Conservation (phyloP, 1,140 invertebrate species). For the Hyposmocoma kahamanoa region DNA sequence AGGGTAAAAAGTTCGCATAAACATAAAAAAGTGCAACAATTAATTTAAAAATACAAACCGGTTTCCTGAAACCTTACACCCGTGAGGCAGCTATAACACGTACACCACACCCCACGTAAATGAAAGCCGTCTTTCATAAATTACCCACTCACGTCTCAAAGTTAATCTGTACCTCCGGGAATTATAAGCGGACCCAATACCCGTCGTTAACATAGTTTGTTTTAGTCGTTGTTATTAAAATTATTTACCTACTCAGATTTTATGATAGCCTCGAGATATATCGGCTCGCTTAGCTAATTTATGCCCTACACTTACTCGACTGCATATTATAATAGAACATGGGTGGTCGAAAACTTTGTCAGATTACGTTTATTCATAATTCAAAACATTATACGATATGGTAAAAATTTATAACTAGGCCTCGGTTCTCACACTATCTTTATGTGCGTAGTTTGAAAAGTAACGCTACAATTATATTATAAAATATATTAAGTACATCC, state of each 20-base stretch:
- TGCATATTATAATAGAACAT: conserved; percentile 46
- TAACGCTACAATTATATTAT: too few relatives aligned
- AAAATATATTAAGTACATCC: too few relatives aligned
- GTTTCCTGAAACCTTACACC: conserved; percentile 16
- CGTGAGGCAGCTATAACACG: conserved; percentile 11
- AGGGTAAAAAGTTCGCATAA: too few relatives aligned
- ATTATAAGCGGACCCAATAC: conserved; percentile 11
- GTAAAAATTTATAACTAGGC: too few relatives aligned
- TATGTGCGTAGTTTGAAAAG: too few relatives aligned
- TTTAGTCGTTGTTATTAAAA: conserved; percentile 52
- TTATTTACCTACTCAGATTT: conserved; percentile 44
- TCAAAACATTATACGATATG: too few relatives aligned
- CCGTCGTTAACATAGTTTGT: conserved; percentile 44
- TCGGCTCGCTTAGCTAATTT: conserved; percentile 58
- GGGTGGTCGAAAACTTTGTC: conserved; percentile 53
- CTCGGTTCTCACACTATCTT: too few relatives aligned
- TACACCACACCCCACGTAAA: conserved; percentile 24
- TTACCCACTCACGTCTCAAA: conserved; percentile 38
- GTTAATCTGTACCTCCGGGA: conserved; percentile 29
- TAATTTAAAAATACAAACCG: too few relatives aligned
- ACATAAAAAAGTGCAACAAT: too few relatives aligned
- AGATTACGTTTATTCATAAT: too few relatives aligned
- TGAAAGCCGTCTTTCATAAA: conserved; percentile 38
- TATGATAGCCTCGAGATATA: conserved; percentile 44
- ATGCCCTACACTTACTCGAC: conserved; percentile 40